Evolutionary conservation across 2,888 invertebrate species (phyloP).

Genomic region (Lathronympha strigana): DNA sequence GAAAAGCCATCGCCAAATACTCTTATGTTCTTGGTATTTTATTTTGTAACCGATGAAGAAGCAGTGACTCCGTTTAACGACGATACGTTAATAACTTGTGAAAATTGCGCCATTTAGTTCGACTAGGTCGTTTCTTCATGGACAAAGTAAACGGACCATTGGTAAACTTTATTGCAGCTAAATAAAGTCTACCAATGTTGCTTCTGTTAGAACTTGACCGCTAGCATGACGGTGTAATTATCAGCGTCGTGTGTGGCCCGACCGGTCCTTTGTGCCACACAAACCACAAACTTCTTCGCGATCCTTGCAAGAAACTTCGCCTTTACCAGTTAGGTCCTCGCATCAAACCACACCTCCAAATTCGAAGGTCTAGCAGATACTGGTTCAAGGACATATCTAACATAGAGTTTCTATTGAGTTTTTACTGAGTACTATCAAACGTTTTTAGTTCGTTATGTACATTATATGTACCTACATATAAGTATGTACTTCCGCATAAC

Average conservation of each 20-base stretch:
- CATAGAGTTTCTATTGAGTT: background rate
- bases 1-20: background rate
- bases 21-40: conserved; percentile 28
- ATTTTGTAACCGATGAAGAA: conserved; percentile 22
- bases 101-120: conserved; percentile 56
- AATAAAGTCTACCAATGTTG: background rate
- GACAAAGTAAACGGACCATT: background rate
- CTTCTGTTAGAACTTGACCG: background rate
- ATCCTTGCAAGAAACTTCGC: conserved; percentile 36
- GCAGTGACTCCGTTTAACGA: conserved; percentile 49
- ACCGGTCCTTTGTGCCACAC: conserved; percentile 43
- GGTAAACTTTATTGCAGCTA: background rate
- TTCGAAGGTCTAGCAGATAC: too few species aligned
- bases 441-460: background rate
- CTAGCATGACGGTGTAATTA: conserved; percentile 57
- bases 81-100: conserved; percentile 58
- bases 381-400: too few species aligned
- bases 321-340: background rate
- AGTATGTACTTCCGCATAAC: background rate
- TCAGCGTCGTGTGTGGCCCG: conserved; percentile 61
- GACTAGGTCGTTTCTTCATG: conserved; percentile 15
- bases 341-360: too few species aligned
- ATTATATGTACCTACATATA: too few species aligned
- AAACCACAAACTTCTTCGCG: conserved; percentile 42
- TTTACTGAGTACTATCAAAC: background rate